Base-by-base conservation (phyloP, 2,888 invertebrate species). In the Eubasilissa splendida region DNA sequence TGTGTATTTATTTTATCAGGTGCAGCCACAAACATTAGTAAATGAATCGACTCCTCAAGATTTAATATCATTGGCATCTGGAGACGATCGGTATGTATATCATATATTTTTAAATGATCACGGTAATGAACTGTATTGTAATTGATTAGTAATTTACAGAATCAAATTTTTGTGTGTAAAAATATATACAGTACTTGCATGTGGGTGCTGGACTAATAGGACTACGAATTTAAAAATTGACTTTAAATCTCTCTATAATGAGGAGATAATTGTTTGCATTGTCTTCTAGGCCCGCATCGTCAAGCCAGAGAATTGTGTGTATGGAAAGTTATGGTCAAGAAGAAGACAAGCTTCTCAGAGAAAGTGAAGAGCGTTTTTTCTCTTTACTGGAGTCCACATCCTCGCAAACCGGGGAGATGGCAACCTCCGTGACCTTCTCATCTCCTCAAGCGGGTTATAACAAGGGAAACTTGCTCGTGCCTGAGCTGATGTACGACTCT, bases 291-390 rank as follows among this genome's bases (percentile, higher is more conserved):
- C 42, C 63, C 63, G 12, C 63, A 12, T 63, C 42, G 63, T 31
- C 63, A 33, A 63, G 63, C 33, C 63, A 63, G 10, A 33, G 63
- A 33, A 63, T 63, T 33, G 42, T 63, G 31, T 63, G 63, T n/a
- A 63, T 63, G 63, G 63, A 63, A 12, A 33, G 42, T 63, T 63
- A 63, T 31, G 63, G 33, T 12, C 63, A 63, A 63, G 63, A 63
- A 63, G 63, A 63, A 63, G 63, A 63, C 31, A 63, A 12, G 42
- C 63, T 63, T n/a, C 31, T 63, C 2, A 33, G 63, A 33, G 33
- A 63, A 33, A 63, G 63, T 31, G 63, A 63, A 63, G 63, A 63
- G 63, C 63, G 33, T n/a, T 63, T 63, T 33, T 63, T 33, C 7
- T 31, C 31, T 11, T 33, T 11, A 10, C 63, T 63, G 42, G 42